phyloP scores from a whole-genome alignment of 2,797 vertebrate species.

The Borostomias antarcticus region DNA sequence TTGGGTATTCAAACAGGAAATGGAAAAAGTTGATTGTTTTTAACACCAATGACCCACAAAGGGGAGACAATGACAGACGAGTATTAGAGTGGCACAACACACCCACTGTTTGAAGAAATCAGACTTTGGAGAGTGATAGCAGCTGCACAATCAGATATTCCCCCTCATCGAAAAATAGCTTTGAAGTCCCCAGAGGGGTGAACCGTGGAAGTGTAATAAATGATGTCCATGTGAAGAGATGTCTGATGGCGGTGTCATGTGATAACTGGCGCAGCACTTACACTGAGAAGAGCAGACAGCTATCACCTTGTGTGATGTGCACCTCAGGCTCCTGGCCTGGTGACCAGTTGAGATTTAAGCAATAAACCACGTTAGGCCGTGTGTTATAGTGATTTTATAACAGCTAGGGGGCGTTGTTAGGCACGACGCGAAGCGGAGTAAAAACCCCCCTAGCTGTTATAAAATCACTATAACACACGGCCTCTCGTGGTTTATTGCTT shows the following conservation, averaged over 20 bases:
- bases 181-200: conserved; percentile 53
- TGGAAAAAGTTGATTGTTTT: conserved; percentile 23
- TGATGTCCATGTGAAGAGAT: conserved; percentile 65
- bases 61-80: conserved; percentile 34
- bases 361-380: no score
- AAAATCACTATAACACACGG: no score
- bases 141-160: conserved; percentile 66
- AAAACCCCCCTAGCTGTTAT: no score
- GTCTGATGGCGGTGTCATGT: conserved; percentile 58
- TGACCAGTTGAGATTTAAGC: conserved; percentile 34
- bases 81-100: conserved; percentile 17
- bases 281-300: conserved; percentile 49
- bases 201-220: conserved; percentile 65
- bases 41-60: conserved; percentile 25
- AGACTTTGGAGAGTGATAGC: conserved; percentile 61
- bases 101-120: conserved; percentile 51
- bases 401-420: no score
- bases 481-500: no score
- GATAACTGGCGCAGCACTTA: conserved; percentile 64
- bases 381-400: no score
- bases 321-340: conserved; percentile 47
- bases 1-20: conserved; percentile 27
- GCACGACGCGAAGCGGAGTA: no score
- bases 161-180: conserved; percentile 60
- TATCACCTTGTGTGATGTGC: conserved; percentile 41